These are phyloP conservation scores for Gryllus bimaculatus DNA, from an alignment of 1,140 invertebrate genomes.

Conservation along the genomic window DNA sequence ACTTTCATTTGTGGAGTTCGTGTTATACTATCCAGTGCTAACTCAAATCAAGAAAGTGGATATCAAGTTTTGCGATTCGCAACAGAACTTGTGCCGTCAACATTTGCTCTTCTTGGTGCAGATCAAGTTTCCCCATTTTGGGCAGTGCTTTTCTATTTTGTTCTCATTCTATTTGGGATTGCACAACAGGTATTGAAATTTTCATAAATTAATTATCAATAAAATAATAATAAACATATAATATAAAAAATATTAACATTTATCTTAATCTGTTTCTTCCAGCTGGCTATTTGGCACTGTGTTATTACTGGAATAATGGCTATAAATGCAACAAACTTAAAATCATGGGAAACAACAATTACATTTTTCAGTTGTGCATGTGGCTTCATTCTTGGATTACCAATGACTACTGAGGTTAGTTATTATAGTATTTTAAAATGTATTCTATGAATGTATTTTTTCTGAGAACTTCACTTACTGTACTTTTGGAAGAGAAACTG, in stretches of 20 bases:
- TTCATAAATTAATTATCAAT: background rate
- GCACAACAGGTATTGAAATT: constrained; percentile 54
- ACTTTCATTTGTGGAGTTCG: constrained; percentile 61
- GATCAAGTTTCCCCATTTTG: constrained; percentile 65
- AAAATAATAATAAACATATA: background rate
- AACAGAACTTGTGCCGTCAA: constrained; percentile 76
- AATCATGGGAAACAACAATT: constrained; percentile 73
- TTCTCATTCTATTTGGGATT: constrained; percentile 74
- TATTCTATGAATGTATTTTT: background rate
- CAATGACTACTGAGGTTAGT: constrained; percentile 77
- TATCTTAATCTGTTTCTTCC: constrained; percentile 27
- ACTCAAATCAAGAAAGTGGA: constrained; percentile 49
- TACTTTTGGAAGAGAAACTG: no score
- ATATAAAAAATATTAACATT: background rate
- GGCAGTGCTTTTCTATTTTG: constrained; percentile 78
- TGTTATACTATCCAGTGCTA: constrained; percentile 45
- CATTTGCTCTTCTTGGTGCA: constrained; percentile 58
- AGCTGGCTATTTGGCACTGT: constrained; percentile 68
- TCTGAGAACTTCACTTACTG: background rate
- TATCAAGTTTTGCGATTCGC: constrained; percentile 69
- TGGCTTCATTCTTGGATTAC: constrained; percentile 73
- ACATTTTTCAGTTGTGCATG: constrained; percentile 76
- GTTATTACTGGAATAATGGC: constrained; percentile 71
- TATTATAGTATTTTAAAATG: background rate
- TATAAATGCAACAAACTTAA: constrained; percentile 58